Conservation (phyloP, 2,888 invertebrate species). For the Archaeoteleia sp. region DNA sequence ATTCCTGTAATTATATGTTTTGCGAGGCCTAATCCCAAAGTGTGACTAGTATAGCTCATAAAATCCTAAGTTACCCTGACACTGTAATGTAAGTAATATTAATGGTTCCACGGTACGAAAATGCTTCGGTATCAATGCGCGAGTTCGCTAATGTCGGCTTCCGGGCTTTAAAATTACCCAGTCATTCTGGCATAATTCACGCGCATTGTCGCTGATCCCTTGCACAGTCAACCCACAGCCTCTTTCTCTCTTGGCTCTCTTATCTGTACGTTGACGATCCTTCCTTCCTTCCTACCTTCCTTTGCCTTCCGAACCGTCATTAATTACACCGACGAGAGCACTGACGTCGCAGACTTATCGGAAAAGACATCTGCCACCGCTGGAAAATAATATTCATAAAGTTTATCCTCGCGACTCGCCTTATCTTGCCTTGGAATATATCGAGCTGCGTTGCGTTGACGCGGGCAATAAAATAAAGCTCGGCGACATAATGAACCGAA, state of each 20-base stretch:
- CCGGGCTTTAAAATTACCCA: slow-evolving; percentile 74
- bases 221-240: slow-evolving; percentile 22
- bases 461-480: slow-evolving; percentile 37
- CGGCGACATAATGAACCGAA: slow-evolving; percentile 34
- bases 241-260: slow-evolving; percentile 26
- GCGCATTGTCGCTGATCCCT: slow-evolving; percentile 70
- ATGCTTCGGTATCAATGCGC: slow-evolving; percentile 71
- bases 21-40: not conserved
- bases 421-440: slow-evolving; percentile 45
- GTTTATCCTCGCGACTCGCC: slow-evolving; percentile 62
- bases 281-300: slow-evolving; percentile 46
- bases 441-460: slow-evolving; percentile 24
- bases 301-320: slow-evolving; percentile 63
- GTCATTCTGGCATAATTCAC: slow-evolving; percentile 74
- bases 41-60: slow-evolving; percentile 40
- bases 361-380: slow-evolving; percentile 71
- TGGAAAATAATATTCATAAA: slow-evolving; percentile 75
- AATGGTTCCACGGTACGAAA: slow-evolving; percentile 68
- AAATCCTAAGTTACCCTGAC: slow-evolving; percentile 47
- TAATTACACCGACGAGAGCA: slow-evolving; percentile 69
- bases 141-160: slow-evolving; percentile 71
- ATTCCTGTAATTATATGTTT: no score
- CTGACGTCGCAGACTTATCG: slow-evolving; percentile 70
- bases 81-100: slow-evolving; percentile 72
- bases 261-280: slow-evolving; percentile 40